A percentile compares a stretch with the other conserved stretches of the same genome.
Conservation (phyloP, 2,888 invertebrate genomes). For the Phalera bucephala region DNA sequence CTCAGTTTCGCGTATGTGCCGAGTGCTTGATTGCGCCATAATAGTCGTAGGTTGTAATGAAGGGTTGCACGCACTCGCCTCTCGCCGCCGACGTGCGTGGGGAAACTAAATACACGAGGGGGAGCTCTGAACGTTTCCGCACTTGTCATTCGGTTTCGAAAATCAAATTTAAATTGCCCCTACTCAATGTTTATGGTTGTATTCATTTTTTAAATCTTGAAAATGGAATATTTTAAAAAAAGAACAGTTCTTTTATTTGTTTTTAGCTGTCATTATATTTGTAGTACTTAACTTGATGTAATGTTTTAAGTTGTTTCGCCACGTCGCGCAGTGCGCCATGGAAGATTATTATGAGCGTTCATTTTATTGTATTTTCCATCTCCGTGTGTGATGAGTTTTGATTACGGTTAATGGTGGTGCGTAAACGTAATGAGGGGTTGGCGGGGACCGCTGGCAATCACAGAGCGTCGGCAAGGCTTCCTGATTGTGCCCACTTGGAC, state of each 20-base stretch:
- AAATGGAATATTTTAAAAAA: conserved; percentile 15
- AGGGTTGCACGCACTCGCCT: conserved; percentile 72
- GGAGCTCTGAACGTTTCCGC: conserved; percentile 65
- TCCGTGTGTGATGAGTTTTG: conserved; percentile 73
- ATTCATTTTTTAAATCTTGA: conserved; percentile 20
- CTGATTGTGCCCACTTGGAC: conserved; percentile 57
- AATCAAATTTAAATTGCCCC: conserved; percentile 57
- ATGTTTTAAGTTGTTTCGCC: too few species aligned
- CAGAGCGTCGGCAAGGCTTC: conserved; percentile 47
- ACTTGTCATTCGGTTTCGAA: conserved; percentile 60
- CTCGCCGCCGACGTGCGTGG: conserved; percentile 57
- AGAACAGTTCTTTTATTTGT: conserved; percentile 7
- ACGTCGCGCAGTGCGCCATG: conserved; percentile 10
- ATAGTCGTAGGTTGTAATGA: conserved; percentile 74
- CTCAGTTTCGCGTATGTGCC: conserved; percentile 77
- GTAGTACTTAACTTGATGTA: too few species aligned
- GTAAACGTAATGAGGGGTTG: conserved; percentile 76
- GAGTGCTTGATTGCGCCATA: conserved; percentile 77
- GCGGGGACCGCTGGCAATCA: conserved; percentile 54
- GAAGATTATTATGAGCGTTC: conserved; percentile 31
- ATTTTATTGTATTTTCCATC: conserved; percentile 64
- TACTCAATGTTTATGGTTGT: conserved; percentile 40
- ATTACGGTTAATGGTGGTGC: conserved; percentile 72
- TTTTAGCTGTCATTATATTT: conserved; percentile 9
- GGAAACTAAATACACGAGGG: conserved; percentile 67